phyloP scores from a whole-genome alignment of 2,888 invertebrate species.

The Drosophila mettleri region DNA sequence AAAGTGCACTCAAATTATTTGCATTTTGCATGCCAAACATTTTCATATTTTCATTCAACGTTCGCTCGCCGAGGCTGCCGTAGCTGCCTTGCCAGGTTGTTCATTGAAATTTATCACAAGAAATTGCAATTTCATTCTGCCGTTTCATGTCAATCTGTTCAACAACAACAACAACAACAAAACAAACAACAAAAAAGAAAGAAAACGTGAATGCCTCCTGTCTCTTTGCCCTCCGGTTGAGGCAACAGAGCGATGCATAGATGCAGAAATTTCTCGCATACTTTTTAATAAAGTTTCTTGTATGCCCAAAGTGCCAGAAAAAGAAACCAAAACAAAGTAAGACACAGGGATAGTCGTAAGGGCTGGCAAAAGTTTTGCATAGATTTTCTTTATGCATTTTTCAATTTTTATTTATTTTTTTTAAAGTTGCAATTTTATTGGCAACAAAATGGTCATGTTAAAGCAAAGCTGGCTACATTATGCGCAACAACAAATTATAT shows the following conservation, averaged over 20 bases:
- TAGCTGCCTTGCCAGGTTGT: conserved; percentile 13
- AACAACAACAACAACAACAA: conserved; percentile 24
- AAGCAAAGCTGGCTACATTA: conserved; percentile 36
- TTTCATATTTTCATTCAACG: conserved; percentile 41
- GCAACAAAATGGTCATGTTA: conserved; percentile 61
- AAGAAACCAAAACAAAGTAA: conserved; percentile 31
- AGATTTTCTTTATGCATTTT: conserved; percentile 25
- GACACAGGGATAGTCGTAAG: background rate
- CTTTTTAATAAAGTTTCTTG: conserved; percentile 77
- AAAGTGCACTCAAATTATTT: conserved; percentile 67
- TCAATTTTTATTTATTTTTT: conserved; percentile 9
- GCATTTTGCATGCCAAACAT: conserved; percentile 45
- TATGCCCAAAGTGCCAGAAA: conserved; percentile 70
- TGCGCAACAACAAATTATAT: conserved; percentile 42
- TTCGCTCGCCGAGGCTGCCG: conserved; percentile 6
- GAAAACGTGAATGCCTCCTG: conserved; percentile 7
- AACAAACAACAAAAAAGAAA: background rate
- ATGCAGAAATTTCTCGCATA: conserved; percentile 68
- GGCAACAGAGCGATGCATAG: conserved; percentile 39
- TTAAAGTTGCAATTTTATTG: conserved; percentile 61
- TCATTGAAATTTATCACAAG: conserved; percentile 76
- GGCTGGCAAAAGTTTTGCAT: conserved; percentile 54
- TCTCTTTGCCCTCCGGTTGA: conserved; percentile 4
- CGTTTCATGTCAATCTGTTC: conserved; percentile 68
- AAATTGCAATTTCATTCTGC: conserved; percentile 73